These are phyloP conservation scores for Hucho hucho DNA, from an alignment of 2,113 vertebrate genomes.

Conservation along the genomic window DNA sequence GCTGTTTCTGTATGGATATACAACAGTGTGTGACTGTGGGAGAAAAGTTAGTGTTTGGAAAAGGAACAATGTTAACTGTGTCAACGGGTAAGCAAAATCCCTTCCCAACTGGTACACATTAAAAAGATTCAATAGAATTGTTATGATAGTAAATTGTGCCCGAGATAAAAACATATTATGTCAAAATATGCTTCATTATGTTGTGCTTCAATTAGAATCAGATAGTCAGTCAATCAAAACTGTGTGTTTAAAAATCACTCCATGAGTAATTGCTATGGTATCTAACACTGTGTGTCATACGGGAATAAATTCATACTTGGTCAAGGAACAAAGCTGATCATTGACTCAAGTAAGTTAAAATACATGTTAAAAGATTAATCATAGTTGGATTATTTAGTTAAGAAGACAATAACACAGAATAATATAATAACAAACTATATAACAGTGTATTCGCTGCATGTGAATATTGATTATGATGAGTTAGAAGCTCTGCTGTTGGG, in stretches of 20 bases:
- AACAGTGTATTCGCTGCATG: neutral
- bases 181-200: no score
- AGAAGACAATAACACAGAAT: no score
- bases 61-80: conserved; percentile 6
- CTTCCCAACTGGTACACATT: neutral
- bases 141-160: neutral
- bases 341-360: conserved; percentile 35
- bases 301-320: conserved; percentile 36
- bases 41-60: conserved; percentile 17
- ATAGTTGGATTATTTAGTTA: neutral
- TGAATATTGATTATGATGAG: neutral
- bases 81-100: conserved; percentile 9
- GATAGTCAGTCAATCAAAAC: neutral
- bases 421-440: neutral
- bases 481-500: neutral
- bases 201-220: no score
- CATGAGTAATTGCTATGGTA: neutral
- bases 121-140: neutral
- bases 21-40: conserved; percentile 19
- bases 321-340: conserved; percentile 19
- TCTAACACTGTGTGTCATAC: conserved; percentile 35
- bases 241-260: neutral
- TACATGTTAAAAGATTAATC: neutral
- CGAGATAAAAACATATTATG: neutral
- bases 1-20: conserved; percentile 9